A percentile compares a stretch with the other conserved stretches of the same genome.
Evolutionary conservation across 2,888 invertebrate species (phyloP).

Genomic region (Scaptomyza reducta): DNA sequence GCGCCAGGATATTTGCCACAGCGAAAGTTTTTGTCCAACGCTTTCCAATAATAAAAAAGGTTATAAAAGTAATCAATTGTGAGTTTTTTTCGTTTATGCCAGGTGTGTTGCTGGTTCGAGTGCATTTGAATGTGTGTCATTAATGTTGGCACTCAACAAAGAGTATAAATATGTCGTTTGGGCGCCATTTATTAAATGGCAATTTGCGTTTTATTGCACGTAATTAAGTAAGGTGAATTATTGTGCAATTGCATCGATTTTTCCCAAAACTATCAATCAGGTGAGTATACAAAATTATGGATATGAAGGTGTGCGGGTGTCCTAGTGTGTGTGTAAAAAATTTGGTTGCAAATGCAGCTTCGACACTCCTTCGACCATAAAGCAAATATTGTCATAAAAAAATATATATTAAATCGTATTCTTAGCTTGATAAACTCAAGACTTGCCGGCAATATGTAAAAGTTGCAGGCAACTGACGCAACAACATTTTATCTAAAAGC

Average conservation of each 20-base stretch:
- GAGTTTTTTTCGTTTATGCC: background rate
- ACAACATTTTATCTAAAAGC: background rate
- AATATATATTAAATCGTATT: no score
- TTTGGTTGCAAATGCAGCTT: no score
- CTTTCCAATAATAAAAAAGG: conserved; percentile 32
- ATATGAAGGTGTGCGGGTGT: conserved; percentile 12
- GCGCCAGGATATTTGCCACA: conserved; percentile 28
- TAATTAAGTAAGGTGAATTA: background rate
- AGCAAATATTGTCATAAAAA: no score
- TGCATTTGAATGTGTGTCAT: conserved; percentile 35
- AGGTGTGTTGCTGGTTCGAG: background rate
- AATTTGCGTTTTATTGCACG: conserved; percentile 9
- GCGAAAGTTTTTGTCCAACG: conserved; percentile 18
- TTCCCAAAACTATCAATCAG: conserved; percentile 22
- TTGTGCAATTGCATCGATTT: conserved; percentile 46
- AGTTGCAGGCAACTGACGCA: background rate
- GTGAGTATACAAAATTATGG: conserved; percentile 17
- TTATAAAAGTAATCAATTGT: conserved; percentile 14
- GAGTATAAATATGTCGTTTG: conserved; percentile 9
- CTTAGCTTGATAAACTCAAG: no score
- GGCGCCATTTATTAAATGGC: conserved; percentile 12
- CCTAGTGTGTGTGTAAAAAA: no score
- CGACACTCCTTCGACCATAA: no score
- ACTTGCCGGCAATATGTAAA: conserved; percentile 20
- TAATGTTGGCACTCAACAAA: background rate